phyloP scores from a whole-genome alignment of 2,797 vertebrate species.

The Champsocephalus esox region DNA sequence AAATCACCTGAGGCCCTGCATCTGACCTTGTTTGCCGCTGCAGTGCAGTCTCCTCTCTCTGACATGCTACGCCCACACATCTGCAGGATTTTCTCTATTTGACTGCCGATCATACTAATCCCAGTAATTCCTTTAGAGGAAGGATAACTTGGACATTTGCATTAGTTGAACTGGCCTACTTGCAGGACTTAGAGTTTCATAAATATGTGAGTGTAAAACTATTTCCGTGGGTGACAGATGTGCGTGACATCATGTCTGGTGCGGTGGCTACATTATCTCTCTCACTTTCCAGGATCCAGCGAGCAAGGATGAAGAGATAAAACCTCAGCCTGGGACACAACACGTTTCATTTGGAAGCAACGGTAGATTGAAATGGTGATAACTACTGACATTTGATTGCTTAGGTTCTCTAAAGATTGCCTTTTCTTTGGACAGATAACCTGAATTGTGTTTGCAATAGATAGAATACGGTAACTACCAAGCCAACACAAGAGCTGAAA shows the following conservation, averaged over 20 bases:
- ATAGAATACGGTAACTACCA: not conserved
- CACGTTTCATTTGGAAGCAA: constrained; percentile 5
- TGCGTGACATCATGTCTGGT: constrained; percentile 52
- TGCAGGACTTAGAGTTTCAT: constrained; percentile 37
- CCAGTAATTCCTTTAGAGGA: constrained; percentile 73
- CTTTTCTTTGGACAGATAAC: not conserved
- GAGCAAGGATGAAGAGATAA: constrained; percentile 17
- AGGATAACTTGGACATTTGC: constrained; percentile 65
- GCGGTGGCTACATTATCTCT: constrained; percentile 14
- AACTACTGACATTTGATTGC: not conserved
- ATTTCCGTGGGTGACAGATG: constrained; percentile 57
- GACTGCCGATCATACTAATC: constrained; percentile 66
- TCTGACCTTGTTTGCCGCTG: constrained; percentile 63
- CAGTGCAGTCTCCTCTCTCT: constrained; percentile 30
- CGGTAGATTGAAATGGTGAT: not conserved
- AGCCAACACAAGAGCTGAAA: not conserved
- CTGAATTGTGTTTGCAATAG: not conserved
- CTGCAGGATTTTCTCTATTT: constrained; percentile 66
- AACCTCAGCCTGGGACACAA: not conserved
- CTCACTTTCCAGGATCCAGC: constrained; percentile 35
- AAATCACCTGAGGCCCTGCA: constrained; percentile 67
- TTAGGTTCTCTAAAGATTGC: not conserved
- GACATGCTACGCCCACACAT: constrained; percentile 42
- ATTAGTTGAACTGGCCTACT: constrained; percentile 74
- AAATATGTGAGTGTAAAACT: constrained; percentile 39